Evolutionary conservation across 2,113 vertebrate species (phyloP).

Genomic region (Poeciliopsis prolifica): DNA sequence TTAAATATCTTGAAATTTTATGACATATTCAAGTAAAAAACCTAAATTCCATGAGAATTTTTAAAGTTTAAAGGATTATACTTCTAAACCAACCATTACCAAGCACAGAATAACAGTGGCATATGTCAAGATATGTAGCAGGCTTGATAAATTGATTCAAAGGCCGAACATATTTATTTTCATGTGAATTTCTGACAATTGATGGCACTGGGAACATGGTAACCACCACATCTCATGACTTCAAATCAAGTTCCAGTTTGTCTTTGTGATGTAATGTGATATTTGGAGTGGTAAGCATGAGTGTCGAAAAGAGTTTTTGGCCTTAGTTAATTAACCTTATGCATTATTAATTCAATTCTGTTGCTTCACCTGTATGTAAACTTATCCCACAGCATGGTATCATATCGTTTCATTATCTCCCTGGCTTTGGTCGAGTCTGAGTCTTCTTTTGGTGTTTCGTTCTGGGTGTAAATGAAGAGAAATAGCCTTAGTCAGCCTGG

Average conservation of each 20-base stretch:
- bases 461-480: constrained; percentile 23
- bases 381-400: constrained; percentile 6
- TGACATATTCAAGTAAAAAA: background rate
- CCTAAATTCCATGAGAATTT: background rate
- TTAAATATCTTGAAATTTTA: background rate
- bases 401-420: constrained; percentile 37
- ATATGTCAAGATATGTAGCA: too few relatives aligned
- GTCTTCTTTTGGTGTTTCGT: constrained; percentile 23
- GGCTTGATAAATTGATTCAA: background rate
- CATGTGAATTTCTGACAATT: background rate
- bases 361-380: constrained; percentile 24
- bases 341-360: background rate
- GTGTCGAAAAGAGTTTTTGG: too few relatives aligned
- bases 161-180: background rate
- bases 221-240: background rate
- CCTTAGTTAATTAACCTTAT: background rate
- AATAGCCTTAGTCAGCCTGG: constrained; percentile 32
- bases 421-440: constrained; percentile 13
- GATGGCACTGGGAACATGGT: background rate
- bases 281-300: too few relatives aligned
- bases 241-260: background rate
- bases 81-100: background rate
- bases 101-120: too few relatives aligned
- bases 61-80: background rate
- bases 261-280: background rate